Evolutionary conservation across 2,888 invertebrate genomes (phyloP), one percentile per base, ranked within the genome.

Genomic region (Cacoxenus indagator): DNA sequence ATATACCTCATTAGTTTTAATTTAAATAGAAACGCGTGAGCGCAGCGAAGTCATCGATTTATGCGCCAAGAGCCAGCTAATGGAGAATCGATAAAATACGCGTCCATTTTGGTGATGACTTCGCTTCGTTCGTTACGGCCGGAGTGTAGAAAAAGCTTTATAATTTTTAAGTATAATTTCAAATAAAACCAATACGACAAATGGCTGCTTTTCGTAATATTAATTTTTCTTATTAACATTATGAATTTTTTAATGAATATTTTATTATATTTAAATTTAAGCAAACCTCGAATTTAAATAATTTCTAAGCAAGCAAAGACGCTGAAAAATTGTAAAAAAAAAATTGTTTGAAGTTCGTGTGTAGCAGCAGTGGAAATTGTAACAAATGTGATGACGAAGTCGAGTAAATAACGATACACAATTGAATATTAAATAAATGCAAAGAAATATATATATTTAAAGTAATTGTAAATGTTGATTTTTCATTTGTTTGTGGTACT

Each of bases 1-100:
- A 78, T 82, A 84, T 84, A 85, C 85, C 84, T 84, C 84, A 84
- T 84, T 85, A 84, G 80, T 75, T 83, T 74, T 83, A 84, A 77
- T 77, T 79, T 76, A 75, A 65, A 70, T 67, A 69, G 70, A 66
- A 51, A 22, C 19, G 19, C 3, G 51, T 22, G 17, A 19, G 6
- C 22, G 17, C 17, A 51, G 51, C 24, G 22, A 22, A 51, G 51
- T 59, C n/a, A n/a, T n/a, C n/a, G n/a, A n/a, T n/a, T n/a, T n/a
- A n/a, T n/a, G n/a, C n/a, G n/a, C n/a, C n/a, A n/a, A n/a, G n/a
- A n/a, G n/a, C n/a, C n/a, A n/a, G n/a, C n/a, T n/a, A 31, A 17
- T 9, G 4, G n/a, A 11, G 5, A 22, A 61, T 62, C 61, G 24
- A 62, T 62, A 62, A 2, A 62, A 3, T 22, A 14, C 27, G 14